These are phyloP conservation scores for mouse (Mus musculus) DNA, from an alignment of 2,113 vertebrate species.

Conservation along the genomic window GRCm39 chr13:93706001-93706500, in stretches of 20 bases:
- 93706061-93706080: slow-evolving; percentile 83
- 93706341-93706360: not conserved
- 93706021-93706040: too few relatives aligned
- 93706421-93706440: not conserved
- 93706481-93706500: too few relatives aligned
- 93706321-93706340: not conserved
- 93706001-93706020: too few relatives aligned
- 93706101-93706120: slow-evolving; percentile 52
- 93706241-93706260: slow-evolving; percentile 55
- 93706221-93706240: slow-evolving; percentile 14
- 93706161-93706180: slow-evolving; percentile 73
- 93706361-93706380: not conserved
- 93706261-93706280: slow-evolving; percentile 25
- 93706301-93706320: not conserved
- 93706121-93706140: slow-evolving; percentile 78
- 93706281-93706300: not conserved
- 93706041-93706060: too few relatives aligned
- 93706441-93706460: not conserved
- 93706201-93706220: slow-evolving; percentile 36
- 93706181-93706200: slow-evolving; percentile 78
- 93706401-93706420: not conserved
- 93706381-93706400: not conserved
- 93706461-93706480: too few relatives aligned
- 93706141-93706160: slow-evolving; percentile 71
- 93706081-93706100: slow-evolving; percentile 60